These are phyloP conservation scores for Mastomys natalensis DNA, from an alignment of 2,113 vertebrate genomes.

Conservation along the genomic window DNA sequence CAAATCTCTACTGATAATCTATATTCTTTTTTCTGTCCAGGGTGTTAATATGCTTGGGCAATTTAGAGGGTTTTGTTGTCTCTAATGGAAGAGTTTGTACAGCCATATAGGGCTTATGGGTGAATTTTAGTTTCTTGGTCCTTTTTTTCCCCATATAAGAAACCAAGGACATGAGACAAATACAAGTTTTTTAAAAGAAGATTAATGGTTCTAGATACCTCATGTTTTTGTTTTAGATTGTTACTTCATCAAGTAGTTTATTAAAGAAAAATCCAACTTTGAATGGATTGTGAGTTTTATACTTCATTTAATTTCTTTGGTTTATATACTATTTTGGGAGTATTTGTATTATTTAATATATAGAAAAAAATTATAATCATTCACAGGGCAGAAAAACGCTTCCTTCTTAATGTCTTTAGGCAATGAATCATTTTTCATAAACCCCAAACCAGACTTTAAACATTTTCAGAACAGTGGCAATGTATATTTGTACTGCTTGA, in stretches of 20 bases:
- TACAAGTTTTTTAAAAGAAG: not conserved
- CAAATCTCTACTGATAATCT: not conserved
- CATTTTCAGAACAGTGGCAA: not conserved
- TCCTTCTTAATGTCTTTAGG: constrained; percentile 15
- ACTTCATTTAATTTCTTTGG: not conserved
- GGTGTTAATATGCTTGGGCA: not conserved
- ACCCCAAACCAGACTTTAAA: not conserved
- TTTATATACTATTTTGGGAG: not conserved
- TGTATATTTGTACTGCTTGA: not conserved
- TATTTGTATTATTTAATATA: not conserved
- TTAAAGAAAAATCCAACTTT: constrained; percentile 5
- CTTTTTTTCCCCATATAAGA: not conserved
- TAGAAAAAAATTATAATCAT: not conserved
- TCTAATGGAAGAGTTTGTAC: not conserved
- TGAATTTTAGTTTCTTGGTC: not conserved
- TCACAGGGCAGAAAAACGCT: not conserved
- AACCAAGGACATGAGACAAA: not conserved
- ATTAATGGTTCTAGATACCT: not conserved
- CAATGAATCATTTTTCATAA: not conserved
- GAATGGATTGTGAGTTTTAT: not conserved
- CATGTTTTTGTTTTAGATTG: not conserved
- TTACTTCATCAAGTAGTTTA: not conserved
- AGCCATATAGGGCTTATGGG: not conserved
- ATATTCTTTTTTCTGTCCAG: not conserved
- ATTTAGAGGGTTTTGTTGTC: not conserved